Evolutionary conservation across 2,113 vertebrate genomes (phyloP), one percentile per base, ranked within the genome.

Genomic region (Spea bombifrons): DNA sequence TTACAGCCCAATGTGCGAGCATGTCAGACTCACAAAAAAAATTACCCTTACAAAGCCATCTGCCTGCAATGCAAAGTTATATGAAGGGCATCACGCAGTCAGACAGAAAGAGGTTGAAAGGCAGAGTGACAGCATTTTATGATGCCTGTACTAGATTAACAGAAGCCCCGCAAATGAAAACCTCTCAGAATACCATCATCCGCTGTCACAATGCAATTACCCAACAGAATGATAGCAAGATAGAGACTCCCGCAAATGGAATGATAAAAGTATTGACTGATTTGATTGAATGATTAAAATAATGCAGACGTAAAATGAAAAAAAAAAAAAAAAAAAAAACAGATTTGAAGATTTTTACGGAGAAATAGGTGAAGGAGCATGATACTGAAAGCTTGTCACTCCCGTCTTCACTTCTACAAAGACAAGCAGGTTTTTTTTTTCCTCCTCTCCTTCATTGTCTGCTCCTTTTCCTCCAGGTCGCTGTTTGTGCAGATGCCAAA

Each of bases 251-350:
- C 95, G 92, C 95, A 95, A 96, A 95, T 95, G 94, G 94, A 94
- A 95, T 97, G 97, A 99, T 98, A 99, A 98, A 99, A 99, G 97
- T 99, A 99, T 99, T 99, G 97, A 99, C 97, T 99, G 97, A 99
- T 99, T 98, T 99, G 97, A 98, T 98, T 98, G 96, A 98, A 98
- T 99, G 97, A 99, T 99, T 99, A 98, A 98, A 99, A 99, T 99
- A 99, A 99, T 98, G 97, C 97, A 99, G 96, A 99, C 96, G 95
- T 98, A 94, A 97, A 98, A 98, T 97, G 95, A 91, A 93, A 94
- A 94, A 94, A 93, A 91, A 30, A n/a, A 30, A 30, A 1, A 30
- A 30, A 30, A 30, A 30, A 30, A 30, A 30, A 30, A 30, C 30
- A 30, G 30, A 30, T 30, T 94, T 93, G 92, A 90, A 94, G 93